Conservation (phyloP, 2,113 vertebrate genomes). For the Mustela lutreola region DNA sequence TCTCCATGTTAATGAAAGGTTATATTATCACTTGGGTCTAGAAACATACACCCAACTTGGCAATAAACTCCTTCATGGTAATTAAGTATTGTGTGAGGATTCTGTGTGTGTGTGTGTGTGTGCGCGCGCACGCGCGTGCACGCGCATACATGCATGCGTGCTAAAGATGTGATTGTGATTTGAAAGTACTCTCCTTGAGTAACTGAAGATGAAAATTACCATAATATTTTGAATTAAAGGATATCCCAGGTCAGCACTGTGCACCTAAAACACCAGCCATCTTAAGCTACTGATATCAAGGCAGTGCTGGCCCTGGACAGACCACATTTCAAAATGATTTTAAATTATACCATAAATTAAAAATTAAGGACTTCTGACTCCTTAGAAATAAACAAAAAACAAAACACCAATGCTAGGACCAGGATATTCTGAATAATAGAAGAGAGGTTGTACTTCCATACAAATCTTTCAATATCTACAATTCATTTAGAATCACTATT, state of each 20-base stretch:
- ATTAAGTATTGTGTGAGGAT: neutral
- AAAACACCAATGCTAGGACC: neutral
- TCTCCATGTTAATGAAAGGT: conserved; percentile 71
- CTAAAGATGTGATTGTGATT: neutral
- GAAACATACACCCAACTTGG: neutral
- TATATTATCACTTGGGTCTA: neutral
- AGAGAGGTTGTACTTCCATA: neutral
- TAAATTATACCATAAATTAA: neutral
- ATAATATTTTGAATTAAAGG: neutral
- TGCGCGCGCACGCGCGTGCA: rapidly evolving
- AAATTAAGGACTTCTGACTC: conserved; percentile 3
- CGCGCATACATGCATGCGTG: rapidly evolving
- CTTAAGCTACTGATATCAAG: neutral
- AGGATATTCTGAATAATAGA: neutral
- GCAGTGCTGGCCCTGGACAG: neutral
- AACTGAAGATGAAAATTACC: neutral
- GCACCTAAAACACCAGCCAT: neutral
- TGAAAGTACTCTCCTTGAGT: neutral
- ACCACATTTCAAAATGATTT: neutral
- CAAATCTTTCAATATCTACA: neutral
- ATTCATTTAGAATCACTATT: neutral
- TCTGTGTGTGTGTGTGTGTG: rapidly evolving
- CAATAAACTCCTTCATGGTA: conserved; percentile 6
- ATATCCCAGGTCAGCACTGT: neutral
- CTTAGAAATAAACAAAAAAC: conserved; percentile 19